Evolutionary conservation across 2,797 vertebrate genomes (phyloP), one percentile per base, ranked within the genome.

Genomic region (Darevskia mixta): DNA sequence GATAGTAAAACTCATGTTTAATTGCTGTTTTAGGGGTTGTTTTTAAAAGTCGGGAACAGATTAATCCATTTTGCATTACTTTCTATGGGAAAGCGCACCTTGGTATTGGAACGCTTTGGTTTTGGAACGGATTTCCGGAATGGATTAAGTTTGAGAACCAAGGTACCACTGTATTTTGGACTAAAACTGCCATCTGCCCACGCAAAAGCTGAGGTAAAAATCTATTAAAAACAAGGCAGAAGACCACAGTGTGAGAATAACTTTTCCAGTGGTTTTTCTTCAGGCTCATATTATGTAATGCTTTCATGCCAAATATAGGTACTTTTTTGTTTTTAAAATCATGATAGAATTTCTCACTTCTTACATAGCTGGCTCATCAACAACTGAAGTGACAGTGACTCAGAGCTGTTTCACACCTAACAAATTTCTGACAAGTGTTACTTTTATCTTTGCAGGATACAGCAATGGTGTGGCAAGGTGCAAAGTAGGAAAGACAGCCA

Each of bases 361-460:
- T 94, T 94, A 93, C 67, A 4, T 92, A 83, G 89, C 35, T 35
- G 32, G n/a, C 92, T 93, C 94, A 88, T 94, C 94, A 94, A 79
- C 87, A 93, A 86, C 41, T 13, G 88, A 1, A 29, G 49, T 95
- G 96, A 94, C 85, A 29, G 49, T 95, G 96, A 94, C 85, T 93
- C 94, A 89, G 90, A 87, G 87, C 82, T 4, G 7, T 89, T 85
- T 91, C 20, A 10, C 13, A 29, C 2, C 81, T 80, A 89, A 92
- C 92, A 90, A 83, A 93, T 90, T 91, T 91, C 87, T 43, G 15
- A 82, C 9, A 80, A 86, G 79, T 91, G 79, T 80, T 87, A 88
- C 38, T 84, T 82, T 90, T 61, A 73, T 43, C 55, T 93, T 55
- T 92, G 86, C 90, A 3, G 32, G 72, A 82, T 84, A 87, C 71